Evolutionary conservation across 2,888 invertebrate genomes (phyloP), one percentile per base, ranked within the genome.

Genomic region (Noctua janthe): DNA sequence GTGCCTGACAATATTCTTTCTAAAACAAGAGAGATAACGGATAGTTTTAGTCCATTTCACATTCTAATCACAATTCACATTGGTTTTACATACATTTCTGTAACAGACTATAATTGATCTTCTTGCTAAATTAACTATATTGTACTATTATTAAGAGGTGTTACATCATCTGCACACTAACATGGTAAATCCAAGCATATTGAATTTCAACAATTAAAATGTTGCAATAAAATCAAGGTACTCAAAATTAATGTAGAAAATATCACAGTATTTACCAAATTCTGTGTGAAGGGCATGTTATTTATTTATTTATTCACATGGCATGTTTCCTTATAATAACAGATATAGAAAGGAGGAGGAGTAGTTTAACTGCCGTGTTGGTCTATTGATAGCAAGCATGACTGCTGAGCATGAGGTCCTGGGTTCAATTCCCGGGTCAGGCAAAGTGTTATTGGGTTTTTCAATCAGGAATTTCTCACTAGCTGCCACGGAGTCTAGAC

Each of bases 81-180:
- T 10, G 10, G 1, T 20, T 49, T 23, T 20, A 29, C 6, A 67
- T 35, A 54, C 10, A 54, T 23, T 20, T 56, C 17, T 66, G 11
- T 2, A 47, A 43, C 1, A 29, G 43, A 7, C 62, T 11, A 15
- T 15, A 51, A 20, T 17, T 8, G 35, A 54, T 15, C 20, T 69
- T 71, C 43, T 76, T 71, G 62, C 39, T 23, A 74, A 82, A 83
- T 59, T 20, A 47, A 4, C 11, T 13, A 47, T n/a, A n/a, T 15
- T 43, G 43, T 43, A 1, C 43, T 43, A 43, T 43, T 43, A 43
- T 20, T 43, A 73, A 64, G 23, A 23, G 5, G 10, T 35, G 2
- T 64, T 83, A n/a, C 72, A 78, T 70, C 69, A 77, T 51, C 15
- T 15, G 39, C 29, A 49, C 39, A 20, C 6, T n/a, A 1, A 43